phyloP scores from a whole-genome alignment of 2,888 invertebrate species.

The Epirrhoe tristata region DNA sequence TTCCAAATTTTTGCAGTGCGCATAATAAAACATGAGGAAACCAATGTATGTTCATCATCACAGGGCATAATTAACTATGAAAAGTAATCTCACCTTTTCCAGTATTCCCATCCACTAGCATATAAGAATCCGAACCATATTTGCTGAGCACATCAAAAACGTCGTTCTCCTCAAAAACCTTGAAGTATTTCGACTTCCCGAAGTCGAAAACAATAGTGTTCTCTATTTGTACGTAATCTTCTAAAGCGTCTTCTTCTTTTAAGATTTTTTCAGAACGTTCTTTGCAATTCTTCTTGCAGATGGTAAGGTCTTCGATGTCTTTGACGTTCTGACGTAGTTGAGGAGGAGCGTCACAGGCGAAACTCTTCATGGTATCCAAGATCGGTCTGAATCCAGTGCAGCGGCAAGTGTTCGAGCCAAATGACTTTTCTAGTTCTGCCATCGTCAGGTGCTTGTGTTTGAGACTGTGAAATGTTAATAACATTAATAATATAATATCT shows the following conservation, averaged over 20 bases:
- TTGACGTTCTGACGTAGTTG: constrained; percentile 74
- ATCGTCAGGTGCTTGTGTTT: constrained; percentile 84
- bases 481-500: neutral
- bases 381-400: constrained; percentile 93
- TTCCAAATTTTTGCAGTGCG: no score
- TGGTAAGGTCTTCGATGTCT: constrained; percentile 76
- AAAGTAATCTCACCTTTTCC: constrained; percentile 85
- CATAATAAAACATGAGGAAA: no score
- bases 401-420: constrained; percentile 92
- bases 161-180: constrained; percentile 73
- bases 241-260: constrained; percentile 56
- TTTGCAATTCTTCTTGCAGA: constrained; percentile 46
- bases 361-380: constrained; percentile 90
- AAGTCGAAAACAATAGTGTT: constrained; percentile 78
- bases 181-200: constrained; percentile 73
- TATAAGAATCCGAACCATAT: constrained; percentile 77
- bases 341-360: constrained; percentile 86
- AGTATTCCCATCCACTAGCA: constrained; percentile 89
- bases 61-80: neutral
- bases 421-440: constrained; percentile 89
- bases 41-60: no score
- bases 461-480: constrained; percentile 63
- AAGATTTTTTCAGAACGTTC: constrained; percentile 21
- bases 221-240: constrained; percentile 47
- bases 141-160: constrained; percentile 77